Base-by-base conservation (phyloP, 2,797 vertebrate genomes). In the Sardinella longiceps region DNA sequence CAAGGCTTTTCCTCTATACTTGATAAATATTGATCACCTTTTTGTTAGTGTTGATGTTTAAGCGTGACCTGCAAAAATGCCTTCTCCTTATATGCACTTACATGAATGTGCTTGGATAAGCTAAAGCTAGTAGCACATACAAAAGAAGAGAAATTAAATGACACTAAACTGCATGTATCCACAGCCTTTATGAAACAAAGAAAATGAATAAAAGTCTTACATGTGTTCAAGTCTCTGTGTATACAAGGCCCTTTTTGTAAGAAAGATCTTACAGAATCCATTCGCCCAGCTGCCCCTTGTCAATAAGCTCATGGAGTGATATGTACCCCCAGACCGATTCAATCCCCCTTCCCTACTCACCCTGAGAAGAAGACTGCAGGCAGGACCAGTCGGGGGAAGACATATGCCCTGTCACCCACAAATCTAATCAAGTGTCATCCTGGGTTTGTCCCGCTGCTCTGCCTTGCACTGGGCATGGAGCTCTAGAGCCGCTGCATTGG, bases 401-500 rank as follows among this genome's bases (percentile, higher is more conserved):
- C 90, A 82, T 92, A 95, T 93, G 92, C 90, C 88, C 91, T 93
- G 92, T 93, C 94, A 92, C 86, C 83, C 81, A 86, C 84, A 91
- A 94, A 94, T 94, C 92, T 88, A 93, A 95, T 95, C 92, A 92
- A 84, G 89, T 86, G 84, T 84, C 80, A 83, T 89, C 80, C 81
- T 82, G 87, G 70, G 86, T 87, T 84, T 30, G 82, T 91, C 89
- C 91, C 53, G 88, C 88, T 90, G 85, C 66, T 88, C 87, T 89
- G 84, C 87, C 88, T 82, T 80, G 82, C 84, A 89, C 90, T 90
- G 88, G 90, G 86, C 92, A 87, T 56, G 83, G 85, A 84, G 85
- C 14, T 81, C 14, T 81, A 85, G 60, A 87, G 87, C 89, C 50
- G 86, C 50, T 18, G 50, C 50, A 51, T 2, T 30, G 66, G 88